These are phyloP conservation scores for Drosophila mauritiana DNA, from an alignment of 1,140 invertebrate genomes.

Conservation along the genomic window DNA sequence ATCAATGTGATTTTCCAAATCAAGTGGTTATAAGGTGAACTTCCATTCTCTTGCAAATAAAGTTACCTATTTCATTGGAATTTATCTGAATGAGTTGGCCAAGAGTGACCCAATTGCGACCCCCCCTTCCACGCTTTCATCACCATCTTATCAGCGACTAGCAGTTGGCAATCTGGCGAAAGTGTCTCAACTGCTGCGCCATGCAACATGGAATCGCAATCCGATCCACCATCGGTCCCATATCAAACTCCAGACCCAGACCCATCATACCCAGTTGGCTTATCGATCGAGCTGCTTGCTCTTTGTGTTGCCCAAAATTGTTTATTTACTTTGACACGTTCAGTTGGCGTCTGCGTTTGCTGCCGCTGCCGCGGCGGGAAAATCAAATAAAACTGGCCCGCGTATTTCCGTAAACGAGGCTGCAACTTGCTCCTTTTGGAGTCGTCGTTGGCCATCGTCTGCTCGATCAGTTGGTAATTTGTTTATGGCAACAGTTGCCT, in stretches of 20 bases:
- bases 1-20: too few relatives aligned
- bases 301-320: constrained; percentile 47
- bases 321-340: constrained; percentile 71
- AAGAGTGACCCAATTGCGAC: constrained; percentile 14
- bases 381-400: constrained; percentile 52
- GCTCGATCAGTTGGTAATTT: constrained; percentile 59
- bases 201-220: constrained; percentile 1
- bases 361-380: constrained; percentile 34
- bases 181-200: constrained; percentile 2
- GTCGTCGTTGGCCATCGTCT: constrained; percentile 37
- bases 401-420: constrained; percentile 49
- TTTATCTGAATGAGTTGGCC: background rate
- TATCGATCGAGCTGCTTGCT: constrained; percentile 22
- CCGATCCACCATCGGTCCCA: background rate
- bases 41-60: background rate
- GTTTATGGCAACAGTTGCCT: constrained; percentile 70
- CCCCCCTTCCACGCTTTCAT: background rate
- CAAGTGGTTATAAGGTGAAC: too few relatives aligned
- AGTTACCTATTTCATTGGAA: background rate
- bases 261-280: constrained; percentile 6
- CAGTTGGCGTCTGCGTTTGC: constrained; percentile 8
- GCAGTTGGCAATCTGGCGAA: constrained; percentile 5
- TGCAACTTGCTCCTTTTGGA: constrained; percentile 32
- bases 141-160: constrained; percentile 3
- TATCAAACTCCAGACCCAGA: background rate